Evolutionary conservation across 2,888 invertebrate genomes (phyloP), one percentile per base, ranked within the genome.

Genomic region (Tachina lurida): DNA sequence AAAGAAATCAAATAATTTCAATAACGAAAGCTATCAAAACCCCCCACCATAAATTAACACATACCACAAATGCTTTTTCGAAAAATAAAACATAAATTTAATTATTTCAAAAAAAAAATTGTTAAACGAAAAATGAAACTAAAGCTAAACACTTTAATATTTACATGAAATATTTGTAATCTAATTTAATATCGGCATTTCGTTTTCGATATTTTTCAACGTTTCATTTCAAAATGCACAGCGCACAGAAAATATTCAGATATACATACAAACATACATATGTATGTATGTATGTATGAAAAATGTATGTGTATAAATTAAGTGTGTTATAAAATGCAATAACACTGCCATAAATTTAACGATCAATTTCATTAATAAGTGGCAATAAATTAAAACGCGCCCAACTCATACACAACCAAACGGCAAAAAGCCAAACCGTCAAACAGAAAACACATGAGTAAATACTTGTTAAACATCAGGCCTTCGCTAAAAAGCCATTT

Each of bases 291-390:
- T 39, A 39, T 19, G 7, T 41, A 62, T 62, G 9, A 39, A 31
- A 41, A 31, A 65, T 41, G 49, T 74, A 54, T 75, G 47, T 87
- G 78, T 87, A 87, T 86, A 88, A 78, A 83, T 88, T 87, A 87
- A 88, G 86, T 88, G 87, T 88, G 88, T 82, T 87, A 87, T 88
- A 87, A 88, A 88, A 87, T 87, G 79, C 87, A 87, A 87, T 88
- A 88, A 87, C 84, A 84, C 80, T 85, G 84, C 88, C 89, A 90
- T 91, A 91, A 91, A 89, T 90, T 90, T 88, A 88, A 90, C 89
- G 89, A 90, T 90, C 90, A 90, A 90, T 90, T 91, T 88, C 86
- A 88, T 89, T 90, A 90, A 90, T 90, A 91, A 91, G 90, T 88
- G 89, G 87, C 88, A 87, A 81, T 80, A 87, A 86, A 84, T 84